Evolutionary conservation across 2,113 vertebrate species (phyloP), one percentile per base, ranked within the genome.

Genomic region (Actenoides hombroni): DNA sequence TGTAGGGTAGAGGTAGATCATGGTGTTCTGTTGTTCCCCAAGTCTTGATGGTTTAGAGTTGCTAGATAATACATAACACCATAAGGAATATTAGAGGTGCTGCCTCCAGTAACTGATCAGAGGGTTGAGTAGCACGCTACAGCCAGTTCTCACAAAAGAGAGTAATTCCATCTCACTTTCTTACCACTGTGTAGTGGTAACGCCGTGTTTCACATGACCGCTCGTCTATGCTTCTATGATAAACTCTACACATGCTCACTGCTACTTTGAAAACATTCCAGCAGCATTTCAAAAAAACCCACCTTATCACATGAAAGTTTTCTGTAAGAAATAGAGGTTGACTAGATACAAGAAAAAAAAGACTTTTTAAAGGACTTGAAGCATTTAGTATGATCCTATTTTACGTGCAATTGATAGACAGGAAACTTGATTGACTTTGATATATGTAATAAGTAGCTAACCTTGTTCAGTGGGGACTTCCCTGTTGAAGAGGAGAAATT

Each of bases 381-480:
- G 40, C 15, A 26, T 79, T 78, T 64, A 69, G 57, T 53, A 69
- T 73, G 69, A 78, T 63, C 35, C 19, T 84, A 79, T 79, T 94
- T 89, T 76, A 92, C 0, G 0, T 89, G 70, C 77, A 96, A 69
- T 79, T 94, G 88, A 95, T 70, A 96, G 91, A 93, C 91, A 92
- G 94, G 94, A 96, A 96, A 44, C 82, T n/a, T 61, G 88, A 71
- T 88, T 94, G 94, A 80, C 93, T 96, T 96, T 87, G 86, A 91
- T 93, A 94, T 57, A 87, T 95, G 83, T 65, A 85, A 90, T 82
- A 69, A 91, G 42, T 19, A 56, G 71, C 92, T 95, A 95, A 96
- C 89, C 93, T 91, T 94, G 78, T 96, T 85, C 78, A 68, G 76
- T 18, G 35, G 95, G 98, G 97, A 94, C 92, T 97, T 98, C 95